Percentiles rank a stretch among this genome's conserved stretches.
Conservation (phyloP, 2,888 invertebrate species). For the Orchesella flavescens region DNA sequence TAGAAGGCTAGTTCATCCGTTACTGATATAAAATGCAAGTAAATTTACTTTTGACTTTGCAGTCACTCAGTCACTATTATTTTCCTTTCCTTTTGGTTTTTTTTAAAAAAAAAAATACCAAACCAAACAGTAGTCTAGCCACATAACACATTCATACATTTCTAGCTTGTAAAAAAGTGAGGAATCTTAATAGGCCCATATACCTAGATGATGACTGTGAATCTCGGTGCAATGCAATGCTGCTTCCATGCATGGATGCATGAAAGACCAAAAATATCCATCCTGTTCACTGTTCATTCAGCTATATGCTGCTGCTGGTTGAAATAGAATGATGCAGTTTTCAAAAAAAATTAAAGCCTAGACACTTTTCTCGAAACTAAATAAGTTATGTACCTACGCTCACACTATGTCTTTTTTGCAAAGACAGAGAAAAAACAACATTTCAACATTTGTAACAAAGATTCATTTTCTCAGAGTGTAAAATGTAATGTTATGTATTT, state of each 20-base stretch:
- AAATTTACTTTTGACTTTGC: slow-evolving; percentile 9
- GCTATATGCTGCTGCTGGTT: neutral
- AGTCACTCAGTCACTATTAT: neutral
- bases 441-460: slow-evolving; percentile 25
- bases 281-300: slow-evolving; percentile 14
- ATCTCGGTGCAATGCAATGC: neutral
- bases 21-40: slow-evolving; percentile 28
- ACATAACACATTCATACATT: no score
- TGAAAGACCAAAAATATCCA: slow-evolving; percentile 30
- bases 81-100: neutral
- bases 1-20: neutral
- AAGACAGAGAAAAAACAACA: no score
- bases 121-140: no score
- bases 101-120: no score
- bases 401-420: no score
- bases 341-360: no score
- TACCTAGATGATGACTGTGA: neutral
- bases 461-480: slow-evolving; percentile 7
- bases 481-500: no score
- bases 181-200: slow-evolving; percentile 19
- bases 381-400: no score
- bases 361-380: no score
- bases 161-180: neutral
- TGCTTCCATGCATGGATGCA: slow-evolving; percentile 19
- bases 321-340: no score